Conservation (phyloP, 2,797 vertebrate genomes). For the Holocentrus rufus region DNA sequence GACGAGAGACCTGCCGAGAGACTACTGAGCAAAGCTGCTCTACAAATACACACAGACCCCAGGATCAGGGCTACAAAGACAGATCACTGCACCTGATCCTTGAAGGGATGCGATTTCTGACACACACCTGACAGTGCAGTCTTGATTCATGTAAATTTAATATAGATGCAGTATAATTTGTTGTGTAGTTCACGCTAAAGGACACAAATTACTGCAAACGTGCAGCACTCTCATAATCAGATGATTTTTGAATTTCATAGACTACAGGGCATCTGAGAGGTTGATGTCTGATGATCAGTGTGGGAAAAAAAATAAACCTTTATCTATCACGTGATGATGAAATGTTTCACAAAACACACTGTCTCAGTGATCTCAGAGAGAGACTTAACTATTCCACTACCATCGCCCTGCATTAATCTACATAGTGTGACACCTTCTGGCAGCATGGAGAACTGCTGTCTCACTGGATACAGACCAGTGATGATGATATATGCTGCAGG, state of each 20-base stretch:
- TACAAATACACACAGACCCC: slow-evolving; percentile 68
- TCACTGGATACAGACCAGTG: neutral
- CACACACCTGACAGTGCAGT: slow-evolving; percentile 12
- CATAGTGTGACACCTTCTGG: slow-evolving; percentile 76
- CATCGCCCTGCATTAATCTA: slow-evolving; percentile 34
- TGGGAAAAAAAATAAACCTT: neutral
- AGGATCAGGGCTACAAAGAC: slow-evolving; percentile 62
- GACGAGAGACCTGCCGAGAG: slow-evolving; percentile 77
- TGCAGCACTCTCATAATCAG: neutral
- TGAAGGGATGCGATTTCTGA: slow-evolving; percentile 47
- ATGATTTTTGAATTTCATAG: neutral
- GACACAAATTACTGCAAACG: neutral
- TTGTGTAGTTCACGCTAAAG: neutral
- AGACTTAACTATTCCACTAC: neutral
- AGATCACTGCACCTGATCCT: slow-evolving; percentile 55
- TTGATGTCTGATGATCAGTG: neutral
- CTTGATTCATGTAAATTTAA: slow-evolving; percentile 15
- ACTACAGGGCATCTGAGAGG: neutral
- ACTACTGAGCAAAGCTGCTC: slow-evolving; percentile 69
- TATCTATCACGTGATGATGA: neutral
- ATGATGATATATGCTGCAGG: too few species aligned
- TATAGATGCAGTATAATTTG: neutral
- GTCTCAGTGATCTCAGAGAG: slow-evolving; percentile 6
- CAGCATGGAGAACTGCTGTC: slow-evolving; percentile 48
- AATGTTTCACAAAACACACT: neutral